A percentile compares a stretch with the other conserved stretches of the same genome.
Conservation (phyloP, 2,113 vertebrate species). For the Micronycteris hirsuta region DNA sequence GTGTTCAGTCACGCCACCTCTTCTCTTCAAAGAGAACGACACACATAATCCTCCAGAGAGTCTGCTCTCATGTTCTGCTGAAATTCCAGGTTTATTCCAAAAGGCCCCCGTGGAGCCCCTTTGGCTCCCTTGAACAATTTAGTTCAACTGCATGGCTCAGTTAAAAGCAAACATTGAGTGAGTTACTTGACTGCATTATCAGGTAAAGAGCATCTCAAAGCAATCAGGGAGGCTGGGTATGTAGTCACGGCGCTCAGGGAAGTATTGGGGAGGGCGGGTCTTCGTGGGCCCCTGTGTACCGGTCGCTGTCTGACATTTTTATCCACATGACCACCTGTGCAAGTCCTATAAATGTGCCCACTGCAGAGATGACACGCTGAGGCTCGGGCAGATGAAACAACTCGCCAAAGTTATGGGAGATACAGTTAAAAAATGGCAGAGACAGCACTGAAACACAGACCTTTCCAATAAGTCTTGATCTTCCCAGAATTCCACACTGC, state of each 20-base stretch:
- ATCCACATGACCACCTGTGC: not conserved
- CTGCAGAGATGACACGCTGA: not conserved
- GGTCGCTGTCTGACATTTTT: not conserved
- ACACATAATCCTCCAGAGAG: not conserved
- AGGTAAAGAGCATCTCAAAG: not conserved
- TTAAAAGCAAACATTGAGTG: slow-evolving; percentile 1
- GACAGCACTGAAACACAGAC: not conserved
- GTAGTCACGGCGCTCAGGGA: not conserved
- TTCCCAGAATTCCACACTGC: not conserved
- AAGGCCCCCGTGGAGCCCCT: not conserved
- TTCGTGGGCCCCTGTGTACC: not conserved
- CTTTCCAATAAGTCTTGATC: not conserved
- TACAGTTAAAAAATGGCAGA: not conserved
- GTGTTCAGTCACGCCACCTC: not conserved
- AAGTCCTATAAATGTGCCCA: no score
- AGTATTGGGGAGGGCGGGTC: not conserved
- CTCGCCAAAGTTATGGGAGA: not conserved
- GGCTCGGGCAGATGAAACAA: not conserved
- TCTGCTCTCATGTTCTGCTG: not conserved
- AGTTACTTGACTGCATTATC: not conserved
- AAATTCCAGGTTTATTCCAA: not conserved
- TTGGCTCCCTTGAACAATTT: not conserved
- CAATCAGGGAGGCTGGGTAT: not conserved
- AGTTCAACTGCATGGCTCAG: not conserved
- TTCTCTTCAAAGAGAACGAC: not conserved